Evolutionary conservation across 2,113 vertebrate species (phyloP).

Genomic region (Rousettus leschenaultii): DNA sequence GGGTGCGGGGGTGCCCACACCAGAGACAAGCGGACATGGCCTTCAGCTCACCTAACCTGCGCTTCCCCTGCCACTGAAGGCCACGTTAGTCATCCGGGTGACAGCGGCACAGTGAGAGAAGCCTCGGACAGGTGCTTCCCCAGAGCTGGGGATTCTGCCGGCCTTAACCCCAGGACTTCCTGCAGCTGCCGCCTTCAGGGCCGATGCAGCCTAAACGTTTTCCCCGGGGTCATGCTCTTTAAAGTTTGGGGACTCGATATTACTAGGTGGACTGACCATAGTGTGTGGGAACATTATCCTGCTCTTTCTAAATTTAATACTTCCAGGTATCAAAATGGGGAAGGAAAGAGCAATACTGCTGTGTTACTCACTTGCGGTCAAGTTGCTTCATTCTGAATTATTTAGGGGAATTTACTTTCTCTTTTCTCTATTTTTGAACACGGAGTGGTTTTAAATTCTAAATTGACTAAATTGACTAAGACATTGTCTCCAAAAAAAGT

Average conservation of each 20-base stretch:
- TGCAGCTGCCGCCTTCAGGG: background rate
- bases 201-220: background rate
- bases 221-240: background rate
- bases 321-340: background rate
- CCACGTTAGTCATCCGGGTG: background rate
- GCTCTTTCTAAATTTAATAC: background rate
- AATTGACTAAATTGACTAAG: background rate
- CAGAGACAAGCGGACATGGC: background rate
- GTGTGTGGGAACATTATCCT: background rate
- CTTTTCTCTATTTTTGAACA: background rate
- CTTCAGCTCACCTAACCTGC: background rate
- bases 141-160: too few relatives aligned
- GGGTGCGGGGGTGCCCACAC: accelerated
- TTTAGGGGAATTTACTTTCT: background rate
- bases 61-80: background rate
- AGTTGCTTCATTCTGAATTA: slow-evolving; percentile 27
- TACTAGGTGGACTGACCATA: background rate
- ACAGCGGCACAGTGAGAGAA: accelerated
- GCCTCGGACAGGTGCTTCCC: background rate
- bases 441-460: background rate
- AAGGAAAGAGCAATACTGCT: background rate
- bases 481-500: background rate
- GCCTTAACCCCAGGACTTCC: background rate
- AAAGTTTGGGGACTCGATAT: background rate
- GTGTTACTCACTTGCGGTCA: background rate